Base-by-base conservation (phyloP, 2,888 invertebrate species). In the Eupsilia transversa region DNA sequence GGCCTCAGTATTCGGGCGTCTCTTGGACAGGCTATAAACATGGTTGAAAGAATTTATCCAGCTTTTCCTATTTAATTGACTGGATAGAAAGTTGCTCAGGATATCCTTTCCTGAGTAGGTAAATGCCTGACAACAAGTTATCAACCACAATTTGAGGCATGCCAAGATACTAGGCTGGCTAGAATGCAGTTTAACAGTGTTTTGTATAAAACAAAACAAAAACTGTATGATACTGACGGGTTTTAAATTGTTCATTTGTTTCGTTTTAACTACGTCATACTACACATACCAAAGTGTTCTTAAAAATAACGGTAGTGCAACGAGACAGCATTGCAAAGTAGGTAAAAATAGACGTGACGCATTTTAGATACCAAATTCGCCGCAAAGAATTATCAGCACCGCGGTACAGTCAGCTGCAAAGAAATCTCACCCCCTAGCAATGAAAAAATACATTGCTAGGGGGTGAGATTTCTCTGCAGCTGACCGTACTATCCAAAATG, bases 81-180 rank as follows among this genome's bases (percentile, higher is more conserved):
- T 52, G 17, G 17, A 35, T 74, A 83, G 57, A 74, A 74, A 83
- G 74, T 74, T 80, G 41, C 27, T 63, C 54, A 83, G 69, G 80
- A 83, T 80, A 30, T 38, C 60, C 57, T 54, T 27, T 56, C 27
- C 57, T 27, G 33, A 14, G 56, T 46, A 20, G 27, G n/a, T 27
- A 43, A 65, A 54, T 10, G 46, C n/a, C 23, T 52, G 33, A n/a
- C n/a, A 30, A 56, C 23, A 30, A 38, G 20, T 30, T 65, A 41
- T 41, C 49, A 30, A 63, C 72, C 54, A 64, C 59, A 60, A 56
- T 80, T 46, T 38, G 4, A 14, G 38, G 17, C 20, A 23, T 56
- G 64, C 14, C 59, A 63, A 59, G 57, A 72, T 79, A 59, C 30
- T n/a, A n/a, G n/a, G n/a, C n/a, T 12, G 33, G 14, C 46, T 12